Percentiles rank a stretch among this genome's conserved stretches.
Evolutionary conservation across 2,113 vertebrate genomes (phyloP).

Genomic region (Xenus cinereus): DNA sequence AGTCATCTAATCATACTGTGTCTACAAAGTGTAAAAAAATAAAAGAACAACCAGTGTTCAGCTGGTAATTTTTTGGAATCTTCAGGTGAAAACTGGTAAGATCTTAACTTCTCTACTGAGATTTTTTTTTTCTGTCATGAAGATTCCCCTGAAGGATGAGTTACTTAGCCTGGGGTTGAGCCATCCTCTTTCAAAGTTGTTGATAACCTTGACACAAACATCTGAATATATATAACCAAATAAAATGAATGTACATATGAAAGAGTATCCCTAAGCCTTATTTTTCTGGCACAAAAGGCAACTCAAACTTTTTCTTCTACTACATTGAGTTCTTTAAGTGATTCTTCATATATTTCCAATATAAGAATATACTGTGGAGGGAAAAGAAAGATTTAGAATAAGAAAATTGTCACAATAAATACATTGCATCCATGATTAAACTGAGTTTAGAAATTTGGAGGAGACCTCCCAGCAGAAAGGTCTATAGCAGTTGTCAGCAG

Average conservation of each 20-base stretch:
- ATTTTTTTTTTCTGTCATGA: background rate
- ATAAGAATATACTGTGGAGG: background rate
- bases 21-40: background rate
- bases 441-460: background rate
- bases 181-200: background rate
- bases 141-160: background rate
- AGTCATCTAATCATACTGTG: background rate
- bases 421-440: background rate
- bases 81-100: background rate
- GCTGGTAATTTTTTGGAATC: background rate
- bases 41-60: background rate
- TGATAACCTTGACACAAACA: background rate
- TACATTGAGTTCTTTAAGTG: background rate
- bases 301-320: background rate
- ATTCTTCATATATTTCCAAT: background rate
- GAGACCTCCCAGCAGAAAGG: background rate
- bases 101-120: background rate
- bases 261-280: background rate
- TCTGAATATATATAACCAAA: background rate
- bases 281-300: background rate
- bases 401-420: background rate
- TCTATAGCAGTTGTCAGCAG: background rate
- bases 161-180: background rate
- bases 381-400: background rate
- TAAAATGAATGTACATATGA: background rate